Conservation (phyloP, 2,797 vertebrate species). For the Mus spretus region DNA sequence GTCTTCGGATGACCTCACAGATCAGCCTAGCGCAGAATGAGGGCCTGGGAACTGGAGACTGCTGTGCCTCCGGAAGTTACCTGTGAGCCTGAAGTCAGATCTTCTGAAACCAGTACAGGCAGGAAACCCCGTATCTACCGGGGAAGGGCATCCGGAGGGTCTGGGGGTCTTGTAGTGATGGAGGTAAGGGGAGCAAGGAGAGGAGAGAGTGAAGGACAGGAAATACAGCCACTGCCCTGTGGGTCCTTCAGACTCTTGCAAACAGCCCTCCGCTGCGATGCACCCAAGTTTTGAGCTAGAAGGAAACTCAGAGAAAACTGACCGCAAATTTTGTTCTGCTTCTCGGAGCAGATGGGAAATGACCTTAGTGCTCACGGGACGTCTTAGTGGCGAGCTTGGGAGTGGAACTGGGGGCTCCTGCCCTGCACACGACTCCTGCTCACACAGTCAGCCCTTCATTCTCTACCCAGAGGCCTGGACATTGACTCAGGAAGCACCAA, state of each 20-base stretch:
- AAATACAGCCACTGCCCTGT: too few relatives aligned
- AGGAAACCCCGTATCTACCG: not conserved
- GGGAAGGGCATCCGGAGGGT: accelerated
- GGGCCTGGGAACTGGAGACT: not conserved
- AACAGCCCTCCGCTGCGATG: accelerated
- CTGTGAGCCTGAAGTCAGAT: not conserved
- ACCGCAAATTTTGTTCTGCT: not conserved
- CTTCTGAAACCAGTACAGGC: not conserved
- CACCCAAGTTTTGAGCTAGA: not conserved
- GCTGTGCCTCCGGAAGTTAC: not conserved
- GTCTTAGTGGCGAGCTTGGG: not conserved
- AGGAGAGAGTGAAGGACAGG: not conserved
- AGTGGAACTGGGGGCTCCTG: not conserved
- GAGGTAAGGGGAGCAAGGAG: not conserved
- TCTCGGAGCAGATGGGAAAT: not conserved
- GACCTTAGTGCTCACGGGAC: not conserved
- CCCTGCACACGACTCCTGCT: too few relatives aligned
- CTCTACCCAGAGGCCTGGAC: not conserved
- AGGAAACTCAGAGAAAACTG: not conserved
- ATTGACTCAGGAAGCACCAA: not conserved
- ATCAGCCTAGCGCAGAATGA: not conserved
- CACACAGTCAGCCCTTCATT: not conserved
- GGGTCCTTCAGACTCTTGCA: not conserved
- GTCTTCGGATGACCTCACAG: not conserved
- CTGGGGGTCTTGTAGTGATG: not conserved